Base-by-base conservation (phyloP, 2,888 invertebrate species). In the Pherbina coryleti region DNA sequence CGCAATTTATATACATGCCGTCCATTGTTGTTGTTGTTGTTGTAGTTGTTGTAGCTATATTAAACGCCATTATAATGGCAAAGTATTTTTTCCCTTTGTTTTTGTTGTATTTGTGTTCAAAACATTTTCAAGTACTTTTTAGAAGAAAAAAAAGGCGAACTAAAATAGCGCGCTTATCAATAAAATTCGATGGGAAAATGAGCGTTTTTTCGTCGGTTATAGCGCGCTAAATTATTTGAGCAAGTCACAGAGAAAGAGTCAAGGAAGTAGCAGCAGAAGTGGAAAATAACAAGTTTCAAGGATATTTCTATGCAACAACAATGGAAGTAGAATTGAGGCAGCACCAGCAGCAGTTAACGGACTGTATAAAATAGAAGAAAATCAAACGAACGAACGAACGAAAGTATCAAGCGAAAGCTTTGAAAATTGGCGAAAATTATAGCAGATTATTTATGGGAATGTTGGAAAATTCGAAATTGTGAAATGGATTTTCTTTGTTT, bases 61-160 rank as follows among this genome's bases (percentile, higher is more conserved):
- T 67, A 67, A 67, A 67, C 67, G 67, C 67, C 67, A 37, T 67
- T 44, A 44, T 67, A 19, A 37, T 67, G 28, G 11, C 11, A 44
- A 44, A 44, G 44, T 11, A 44, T 44, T 44, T 44, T 44, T 44
- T 37, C 37, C 37, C 37, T 37, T 7, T 37, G 37, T 37, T 37
- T 7, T 1, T 44, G 11, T 44, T 44, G 44, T 44, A 11, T 44
- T 44, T 44, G 44, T 44, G 2, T 14, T n/a, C n/a, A n/a, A 44
- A 11, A 44, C 44, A 44, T 44, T 44, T 44, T 44, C 44, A 44
- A 44, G 44, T 44, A 7, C 44, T 44, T 44, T 44, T 14, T 7
- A 37, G 37, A 44, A 44, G 44, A 44, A 44, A 44, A 11, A 44
- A 14, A 44, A 14, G 11, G 7, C 8, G 2, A 44, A 44, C 44